phyloP scores from a whole-genome alignment of 1,140 invertebrate species.

The Orussus abietinus region DNA sequence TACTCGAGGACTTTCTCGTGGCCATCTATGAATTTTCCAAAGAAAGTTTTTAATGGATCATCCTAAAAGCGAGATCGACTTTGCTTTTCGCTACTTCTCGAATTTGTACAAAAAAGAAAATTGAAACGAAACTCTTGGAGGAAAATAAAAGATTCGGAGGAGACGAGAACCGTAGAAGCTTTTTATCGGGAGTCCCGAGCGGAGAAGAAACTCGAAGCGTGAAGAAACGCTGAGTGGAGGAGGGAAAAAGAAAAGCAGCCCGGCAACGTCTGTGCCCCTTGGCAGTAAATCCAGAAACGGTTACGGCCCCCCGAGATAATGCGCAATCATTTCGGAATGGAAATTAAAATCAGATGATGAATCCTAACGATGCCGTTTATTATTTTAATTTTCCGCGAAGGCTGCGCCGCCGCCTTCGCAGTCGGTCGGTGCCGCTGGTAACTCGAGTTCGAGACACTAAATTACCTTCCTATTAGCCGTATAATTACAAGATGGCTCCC shows the following conservation, averaged over 20 bases:
- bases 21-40: no score
- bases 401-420: conserved; percentile 30
- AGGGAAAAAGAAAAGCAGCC: not conserved
- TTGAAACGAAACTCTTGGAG: conserved; percentile 17
- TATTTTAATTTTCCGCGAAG: conserved; percentile 55
- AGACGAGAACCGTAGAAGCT: no score
- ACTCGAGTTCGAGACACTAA: conserved; percentile 55
- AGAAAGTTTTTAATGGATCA: no score
- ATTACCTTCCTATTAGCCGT: conserved; percentile 56
- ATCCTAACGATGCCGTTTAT: conserved; percentile 57
- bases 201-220: conserved; percentile 12
- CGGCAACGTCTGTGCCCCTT: conserved; percentile 32
- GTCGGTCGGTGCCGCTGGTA: conserved; percentile 34
- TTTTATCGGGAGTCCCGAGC: no score
- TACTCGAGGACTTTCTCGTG: no score
- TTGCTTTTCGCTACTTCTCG: no score
- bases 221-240: conserved; percentile 21
- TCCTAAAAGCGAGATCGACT: no score
- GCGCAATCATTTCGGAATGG: conserved; percentile 55
- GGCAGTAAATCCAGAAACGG: conserved; percentile 47
- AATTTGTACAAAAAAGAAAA: conserved; percentile 8
- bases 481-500: conserved; percentile 56
- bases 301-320: conserved; percentile 48
- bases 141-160: conserved; percentile 17
- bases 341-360: conserved; percentile 58